Evolutionary conservation across 2,797 vertebrate genomes (phyloP).

Genomic region (Anas bernieri): DNA sequence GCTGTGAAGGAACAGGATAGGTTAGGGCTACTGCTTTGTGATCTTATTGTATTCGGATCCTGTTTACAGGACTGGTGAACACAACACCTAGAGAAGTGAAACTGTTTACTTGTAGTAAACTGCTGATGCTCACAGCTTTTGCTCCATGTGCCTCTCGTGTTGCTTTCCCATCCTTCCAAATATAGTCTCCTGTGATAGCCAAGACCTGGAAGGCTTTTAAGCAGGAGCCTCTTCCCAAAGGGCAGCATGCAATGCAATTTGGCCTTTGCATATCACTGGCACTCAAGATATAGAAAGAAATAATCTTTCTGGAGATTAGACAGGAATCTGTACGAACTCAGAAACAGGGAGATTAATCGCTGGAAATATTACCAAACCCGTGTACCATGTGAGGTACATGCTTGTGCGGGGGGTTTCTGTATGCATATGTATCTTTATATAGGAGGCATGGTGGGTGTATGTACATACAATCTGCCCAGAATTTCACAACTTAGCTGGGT

Average conservation of each 20-base stretch:
- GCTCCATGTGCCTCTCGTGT: slow-evolving; percentile 55
- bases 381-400: not conserved
- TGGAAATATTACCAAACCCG: not conserved
- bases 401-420: not conserved
- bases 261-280: not conserved
- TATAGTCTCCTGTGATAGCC: not conserved
- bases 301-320: slow-evolving; percentile 20
- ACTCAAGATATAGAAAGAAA: slow-evolving; percentile 13
- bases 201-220: slow-evolving; percentile 22
- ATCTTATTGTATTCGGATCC: not conserved
- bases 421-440: not conserved
- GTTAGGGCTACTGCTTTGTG: slow-evolving; percentile 9
- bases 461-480: not conserved
- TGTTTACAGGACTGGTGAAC: slow-evolving; percentile 40
- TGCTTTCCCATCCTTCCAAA: slow-evolving; percentile 56
- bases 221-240: slow-evolving; percentile 34
- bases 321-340: not conserved
- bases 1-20: not conserved
- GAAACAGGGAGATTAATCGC: slow-evolving; percentile 1
- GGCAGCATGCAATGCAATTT: not conserved
- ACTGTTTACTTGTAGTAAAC: slow-evolving; percentile 62
- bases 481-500: not conserved
- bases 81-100: slow-evolving; percentile 45
- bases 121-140: slow-evolving; percentile 70
- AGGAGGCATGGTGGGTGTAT: not conserved